A percentile compares a stretch with the other conserved stretches of the same genome.
These are phyloP conservation scores for Harlomillsia oculata DNA, from an alignment of 1,140 invertebrate species.

Conservation along the genomic window DNA sequence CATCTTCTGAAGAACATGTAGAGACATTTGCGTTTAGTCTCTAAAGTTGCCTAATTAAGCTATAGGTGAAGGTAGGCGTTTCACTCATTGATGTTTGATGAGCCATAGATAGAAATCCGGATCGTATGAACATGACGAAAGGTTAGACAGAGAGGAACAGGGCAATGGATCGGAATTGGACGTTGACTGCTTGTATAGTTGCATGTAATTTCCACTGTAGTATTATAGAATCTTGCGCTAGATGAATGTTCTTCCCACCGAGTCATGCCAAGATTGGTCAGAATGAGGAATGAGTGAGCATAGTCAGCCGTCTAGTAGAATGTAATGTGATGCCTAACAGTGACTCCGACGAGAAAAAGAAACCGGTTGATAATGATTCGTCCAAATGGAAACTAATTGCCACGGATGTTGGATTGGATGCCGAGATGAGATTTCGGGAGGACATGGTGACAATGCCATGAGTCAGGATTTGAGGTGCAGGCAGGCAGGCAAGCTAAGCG, in stretches of 20 bases:
- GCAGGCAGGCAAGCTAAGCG: too few relatives aligned
- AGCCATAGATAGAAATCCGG: conserved; percentile 9
- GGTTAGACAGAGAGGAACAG: conserved; percentile 1
- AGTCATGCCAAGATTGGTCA: too few relatives aligned
- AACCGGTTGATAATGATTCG: conserved; percentile 32
- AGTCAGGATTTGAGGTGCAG: not conserved
- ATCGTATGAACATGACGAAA: not conserved
- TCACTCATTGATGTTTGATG: conserved; percentile 6
- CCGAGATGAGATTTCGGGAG: conserved; percentile 13
- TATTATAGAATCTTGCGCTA: too few relatives aligned
- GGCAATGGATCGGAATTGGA: conserved; percentile 7
- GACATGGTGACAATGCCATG: not conserved
- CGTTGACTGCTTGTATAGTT: too few relatives aligned
- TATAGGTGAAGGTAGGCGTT: conserved; percentile 14
- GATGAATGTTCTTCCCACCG: too few relatives aligned
- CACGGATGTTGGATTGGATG: conserved; percentile 10
- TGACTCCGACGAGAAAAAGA: conserved; percentile 1
- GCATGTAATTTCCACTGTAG: too few relatives aligned
- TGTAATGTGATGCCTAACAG: conserved; percentile 4
- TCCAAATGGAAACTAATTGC: conserved; percentile 33
- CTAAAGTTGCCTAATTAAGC: conserved; percentile 14
- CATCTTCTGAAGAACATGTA: conserved; percentile 14
- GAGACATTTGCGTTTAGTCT: conserved; percentile 14
- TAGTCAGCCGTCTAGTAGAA: conserved; percentile 10
- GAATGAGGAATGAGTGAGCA: conserved; percentile 11